phyloP scores from a whole-genome alignment of 2,888 invertebrate species.

The Ophion ellenae region DNA sequence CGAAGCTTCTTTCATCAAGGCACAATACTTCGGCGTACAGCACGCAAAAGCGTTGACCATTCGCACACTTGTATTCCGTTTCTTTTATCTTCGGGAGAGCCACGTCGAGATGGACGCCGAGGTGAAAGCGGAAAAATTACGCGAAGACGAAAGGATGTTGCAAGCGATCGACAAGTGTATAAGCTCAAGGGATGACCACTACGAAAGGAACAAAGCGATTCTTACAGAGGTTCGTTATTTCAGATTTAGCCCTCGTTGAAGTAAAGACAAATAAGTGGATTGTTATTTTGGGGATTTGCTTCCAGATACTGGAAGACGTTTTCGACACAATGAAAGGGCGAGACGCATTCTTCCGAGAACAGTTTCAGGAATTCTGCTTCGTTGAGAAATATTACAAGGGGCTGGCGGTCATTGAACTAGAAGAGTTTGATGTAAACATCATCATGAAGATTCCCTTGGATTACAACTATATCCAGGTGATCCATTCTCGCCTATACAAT shows the following conservation, averaged over 20 bases:
- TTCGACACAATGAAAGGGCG: slow-evolving; percentile 76
- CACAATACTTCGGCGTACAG: too few relatives aligned
- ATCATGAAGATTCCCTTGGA: slow-evolving; percentile 85
- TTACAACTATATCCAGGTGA: slow-evolving; percentile 80
- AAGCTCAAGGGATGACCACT: slow-evolving; percentile 66
- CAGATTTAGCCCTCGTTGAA: background rate
- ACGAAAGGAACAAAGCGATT: slow-evolving; percentile 66
- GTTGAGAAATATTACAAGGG: slow-evolving; percentile 87
- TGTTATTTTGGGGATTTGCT: background rate
- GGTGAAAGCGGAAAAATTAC: slow-evolving; percentile 3
- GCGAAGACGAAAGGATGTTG: slow-evolving; percentile 64
- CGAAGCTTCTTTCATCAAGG: too few relatives aligned
- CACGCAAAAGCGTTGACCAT: too few relatives aligned
- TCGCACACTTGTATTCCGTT: too few relatives aligned
- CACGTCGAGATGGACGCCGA: slow-evolving; percentile 43
- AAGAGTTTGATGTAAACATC: slow-evolving; percentile 87
- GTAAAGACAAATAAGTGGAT: too few relatives aligned
- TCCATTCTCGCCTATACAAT: background rate
- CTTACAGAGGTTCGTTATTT: slow-evolving; percentile 48
- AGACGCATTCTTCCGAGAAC: slow-evolving; percentile 76
- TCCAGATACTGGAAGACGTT: slow-evolving; percentile 72
- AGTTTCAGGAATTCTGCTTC: slow-evolving; percentile 81
- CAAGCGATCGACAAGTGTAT: slow-evolving; percentile 72
- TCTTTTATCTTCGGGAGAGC: too few relatives aligned
- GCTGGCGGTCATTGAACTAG: slow-evolving; percentile 86